Percentiles rank a stretch among this genome's conserved stretches.
Conservation (phyloP, 1,140 invertebrate genomes). For the Lithobius niger region DNA sequence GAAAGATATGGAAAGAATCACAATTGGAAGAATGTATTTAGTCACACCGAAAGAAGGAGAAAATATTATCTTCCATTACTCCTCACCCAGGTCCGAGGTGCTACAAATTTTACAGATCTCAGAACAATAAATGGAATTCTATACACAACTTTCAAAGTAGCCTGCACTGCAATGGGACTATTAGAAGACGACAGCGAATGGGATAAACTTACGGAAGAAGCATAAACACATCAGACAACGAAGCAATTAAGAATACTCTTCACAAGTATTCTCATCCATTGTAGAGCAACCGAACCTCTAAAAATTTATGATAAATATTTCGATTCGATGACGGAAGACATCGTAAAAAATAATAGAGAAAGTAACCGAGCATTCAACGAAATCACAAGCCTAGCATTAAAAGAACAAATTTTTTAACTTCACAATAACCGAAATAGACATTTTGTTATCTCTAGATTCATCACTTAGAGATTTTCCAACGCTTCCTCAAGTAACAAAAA, state of each 20-base stretch:
- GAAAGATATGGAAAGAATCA: constrained; percentile 20
- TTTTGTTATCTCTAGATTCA: neutral
- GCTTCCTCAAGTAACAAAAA: neutral
- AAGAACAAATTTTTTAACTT: neutral
- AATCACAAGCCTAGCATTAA: neutral
- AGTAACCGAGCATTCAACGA: neutral
- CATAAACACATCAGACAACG: constrained; percentile 28
- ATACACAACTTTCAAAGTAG: constrained; percentile 30
- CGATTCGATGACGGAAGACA: constrained; percentile 9
- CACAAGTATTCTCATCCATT: constrained; percentile 30
- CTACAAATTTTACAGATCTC: constrained; percentile 29
- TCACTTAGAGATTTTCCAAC: neutral
- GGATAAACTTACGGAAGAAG: constrained; percentile 29
- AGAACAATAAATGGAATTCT: constrained; percentile 32
- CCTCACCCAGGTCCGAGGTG: constrained; percentile 32
- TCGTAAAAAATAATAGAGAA: neutral
- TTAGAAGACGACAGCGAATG: constrained; percentile 28
- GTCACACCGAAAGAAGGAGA: constrained; percentile 31
- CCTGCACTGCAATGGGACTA: constrained; percentile 28
- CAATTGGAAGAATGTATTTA: constrained; percentile 28
- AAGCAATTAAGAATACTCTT: constrained; percentile 20
- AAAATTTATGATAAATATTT: constrained; percentile 16
- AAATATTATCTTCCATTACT: constrained; percentile 34
- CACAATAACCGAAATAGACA: neutral
- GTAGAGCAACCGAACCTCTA: constrained; percentile 20